These are phyloP conservation scores for Octodon degus DNA, from an alignment of 2,113 vertebrate species.

Conservation along the genomic window DNA sequence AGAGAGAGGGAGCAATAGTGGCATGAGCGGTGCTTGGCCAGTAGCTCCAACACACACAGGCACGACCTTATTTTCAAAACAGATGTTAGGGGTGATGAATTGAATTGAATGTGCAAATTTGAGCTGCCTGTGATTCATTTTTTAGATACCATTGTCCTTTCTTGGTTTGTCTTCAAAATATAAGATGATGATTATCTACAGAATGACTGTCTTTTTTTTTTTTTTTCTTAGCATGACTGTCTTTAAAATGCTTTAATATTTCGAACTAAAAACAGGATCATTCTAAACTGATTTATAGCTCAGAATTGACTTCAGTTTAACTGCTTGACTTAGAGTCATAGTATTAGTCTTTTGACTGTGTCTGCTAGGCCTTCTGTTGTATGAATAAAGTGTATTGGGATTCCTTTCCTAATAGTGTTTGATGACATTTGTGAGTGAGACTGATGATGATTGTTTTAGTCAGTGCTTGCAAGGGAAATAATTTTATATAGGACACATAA, in stretches of 20 bases:
- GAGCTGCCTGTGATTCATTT: background rate
- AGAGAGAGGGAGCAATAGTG: background rate
- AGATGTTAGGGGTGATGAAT: rapidly evolving
- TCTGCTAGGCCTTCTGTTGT: background rate
- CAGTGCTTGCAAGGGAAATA: background rate
- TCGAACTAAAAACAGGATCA: background rate
- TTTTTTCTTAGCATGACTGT: background rate
- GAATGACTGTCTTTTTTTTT: background rate
- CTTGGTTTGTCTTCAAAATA: constrained; percentile 34
- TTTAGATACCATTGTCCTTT: background rate
- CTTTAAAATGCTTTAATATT: background rate
- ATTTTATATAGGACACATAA: background rate
- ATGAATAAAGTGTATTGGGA: background rate
- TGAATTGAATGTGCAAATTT: background rate
- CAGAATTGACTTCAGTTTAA: background rate
- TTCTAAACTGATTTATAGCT: background rate
- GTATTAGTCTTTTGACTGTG: background rate
- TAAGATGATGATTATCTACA: background rate
- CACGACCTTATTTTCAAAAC: background rate
- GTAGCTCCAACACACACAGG: background rate
- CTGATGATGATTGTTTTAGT: background rate
- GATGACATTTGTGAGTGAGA: background rate
- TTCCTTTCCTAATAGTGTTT: background rate
- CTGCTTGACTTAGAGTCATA: background rate
- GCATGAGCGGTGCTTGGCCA: background rate